Evolutionary conservation across 2,113 vertebrate genomes (phyloP).

Genomic region (Pelodiscus sinensis): DNA sequence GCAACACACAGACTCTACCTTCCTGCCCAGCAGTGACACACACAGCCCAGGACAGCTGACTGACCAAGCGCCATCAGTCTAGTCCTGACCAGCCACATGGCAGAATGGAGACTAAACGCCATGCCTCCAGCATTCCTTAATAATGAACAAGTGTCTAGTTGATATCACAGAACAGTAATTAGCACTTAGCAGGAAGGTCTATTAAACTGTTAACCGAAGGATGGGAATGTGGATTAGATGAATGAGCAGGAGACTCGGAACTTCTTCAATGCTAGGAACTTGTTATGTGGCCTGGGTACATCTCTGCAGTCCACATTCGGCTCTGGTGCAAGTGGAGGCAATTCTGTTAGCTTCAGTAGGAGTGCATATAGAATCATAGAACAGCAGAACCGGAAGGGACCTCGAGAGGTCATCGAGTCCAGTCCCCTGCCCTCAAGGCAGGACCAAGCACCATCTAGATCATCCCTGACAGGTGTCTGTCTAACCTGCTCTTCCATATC

Average conservation of each 20-base stretch:
- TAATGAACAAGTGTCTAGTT: accelerated
- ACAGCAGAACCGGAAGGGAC: too few species aligned
- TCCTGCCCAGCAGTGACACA: background rate
- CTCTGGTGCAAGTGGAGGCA: too few species aligned
- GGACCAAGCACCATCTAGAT: too few species aligned
- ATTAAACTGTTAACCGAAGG: background rate
- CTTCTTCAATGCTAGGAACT: background rate
- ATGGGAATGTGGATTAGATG: background rate
- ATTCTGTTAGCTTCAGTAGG: background rate
- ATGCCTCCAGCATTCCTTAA: background rate
- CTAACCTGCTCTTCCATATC: too few species aligned
- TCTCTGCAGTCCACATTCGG: background rate
- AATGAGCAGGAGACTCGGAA: background rate
- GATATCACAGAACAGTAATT: background rate
- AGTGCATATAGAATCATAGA: background rate
- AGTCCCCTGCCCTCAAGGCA: too few species aligned
- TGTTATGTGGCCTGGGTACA: background rate
- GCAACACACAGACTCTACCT: background rate
- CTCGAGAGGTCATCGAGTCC: too few species aligned
- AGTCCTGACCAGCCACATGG: background rate
- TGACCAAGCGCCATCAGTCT: background rate
- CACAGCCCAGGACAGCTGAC: background rate
- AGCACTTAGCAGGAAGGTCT: background rate
- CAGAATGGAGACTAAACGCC: background rate
- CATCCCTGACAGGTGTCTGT: too few species aligned